phyloP scores from a whole-genome alignment of 2,888 invertebrate species.

The Galerucella calmariensis region DNA sequence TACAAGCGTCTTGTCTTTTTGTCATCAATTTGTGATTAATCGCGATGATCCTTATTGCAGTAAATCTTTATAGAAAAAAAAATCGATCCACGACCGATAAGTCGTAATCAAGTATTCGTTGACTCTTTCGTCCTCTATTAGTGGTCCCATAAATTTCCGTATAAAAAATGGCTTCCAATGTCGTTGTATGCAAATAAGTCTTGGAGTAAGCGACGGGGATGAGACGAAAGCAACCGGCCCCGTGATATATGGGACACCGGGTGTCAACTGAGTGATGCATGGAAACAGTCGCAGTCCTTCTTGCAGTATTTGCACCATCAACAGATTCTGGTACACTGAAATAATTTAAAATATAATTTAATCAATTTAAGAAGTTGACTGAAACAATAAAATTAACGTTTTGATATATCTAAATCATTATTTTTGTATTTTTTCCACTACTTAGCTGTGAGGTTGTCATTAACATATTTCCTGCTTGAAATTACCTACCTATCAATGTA shows the following conservation, averaged over 20 bases:
- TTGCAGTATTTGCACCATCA: conserved; percentile 38
- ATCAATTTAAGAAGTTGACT: neutral
- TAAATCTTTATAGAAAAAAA: neutral
- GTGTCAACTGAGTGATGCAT: conserved; percentile 68
- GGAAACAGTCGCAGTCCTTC: conserved; percentile 56
- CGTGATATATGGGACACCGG: conserved; percentile 68
- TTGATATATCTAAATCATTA: no score
- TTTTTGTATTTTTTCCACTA: no score
- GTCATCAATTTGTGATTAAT: no score
- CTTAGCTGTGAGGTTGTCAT: no score
- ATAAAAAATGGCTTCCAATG: conserved; percentile 61
- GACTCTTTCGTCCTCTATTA: conserved; percentile 57
- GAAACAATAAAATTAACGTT: no score
- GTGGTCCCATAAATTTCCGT: conserved; percentile 65
- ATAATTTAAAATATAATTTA: neutral
- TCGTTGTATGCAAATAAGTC: conserved; percentile 66
- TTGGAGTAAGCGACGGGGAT: conserved; percentile 41
- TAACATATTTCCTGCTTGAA: no score
- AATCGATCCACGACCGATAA: neutral
- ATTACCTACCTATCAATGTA: no score
- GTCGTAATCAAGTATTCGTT: conserved; percentile 48
- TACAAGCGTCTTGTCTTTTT: no score
- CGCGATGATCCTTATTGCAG: no score
- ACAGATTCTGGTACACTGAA: conserved; percentile 34
- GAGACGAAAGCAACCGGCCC: conserved; percentile 53